Conservation (phyloP, 2,113 vertebrate genomes). For the Antechinus flavipes region DNA sequence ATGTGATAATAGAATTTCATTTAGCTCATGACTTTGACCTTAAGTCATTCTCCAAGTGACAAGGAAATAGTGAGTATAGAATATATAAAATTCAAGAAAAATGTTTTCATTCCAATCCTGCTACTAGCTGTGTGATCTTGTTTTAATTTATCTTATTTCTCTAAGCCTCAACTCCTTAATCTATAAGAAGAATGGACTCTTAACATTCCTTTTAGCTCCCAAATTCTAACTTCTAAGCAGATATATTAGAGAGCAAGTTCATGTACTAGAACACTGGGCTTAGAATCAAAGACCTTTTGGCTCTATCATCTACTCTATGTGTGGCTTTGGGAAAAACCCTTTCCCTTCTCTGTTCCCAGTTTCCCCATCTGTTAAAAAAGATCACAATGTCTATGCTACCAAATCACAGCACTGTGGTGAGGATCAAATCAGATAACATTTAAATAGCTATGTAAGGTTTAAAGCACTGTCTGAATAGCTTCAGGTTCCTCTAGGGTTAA, state of each 20-base stretch:
- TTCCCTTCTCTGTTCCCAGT: not conserved
- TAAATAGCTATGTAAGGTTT: not conserved
- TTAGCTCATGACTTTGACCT: not conserved
- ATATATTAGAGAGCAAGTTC: not conserved
- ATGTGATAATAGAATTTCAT: not conserved
- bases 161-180: not conserved
- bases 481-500: not conserved
- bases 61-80: not conserved
- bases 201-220: slow-evolving; percentile 13
- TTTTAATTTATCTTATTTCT: not conserved
- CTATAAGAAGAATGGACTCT: not conserved
- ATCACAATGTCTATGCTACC: not conserved
- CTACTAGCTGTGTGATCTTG: not conserved
- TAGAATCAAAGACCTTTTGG: not conserved
- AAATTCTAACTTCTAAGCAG: not conserved
- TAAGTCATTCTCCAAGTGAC: slow-evolving; percentile 42
- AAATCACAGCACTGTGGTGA: not conserved
- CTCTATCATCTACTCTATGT: not conserved
- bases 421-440: not conserved
- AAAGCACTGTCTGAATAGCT: not conserved
- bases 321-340: not conserved
- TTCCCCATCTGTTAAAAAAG: not conserved
- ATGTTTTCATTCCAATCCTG: not conserved
- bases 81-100: slow-evolving; percentile 11
- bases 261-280: not conserved